Conservation (phyloP, 2,113 vertebrate species). For the Gallinago jamesoni region DNA sequence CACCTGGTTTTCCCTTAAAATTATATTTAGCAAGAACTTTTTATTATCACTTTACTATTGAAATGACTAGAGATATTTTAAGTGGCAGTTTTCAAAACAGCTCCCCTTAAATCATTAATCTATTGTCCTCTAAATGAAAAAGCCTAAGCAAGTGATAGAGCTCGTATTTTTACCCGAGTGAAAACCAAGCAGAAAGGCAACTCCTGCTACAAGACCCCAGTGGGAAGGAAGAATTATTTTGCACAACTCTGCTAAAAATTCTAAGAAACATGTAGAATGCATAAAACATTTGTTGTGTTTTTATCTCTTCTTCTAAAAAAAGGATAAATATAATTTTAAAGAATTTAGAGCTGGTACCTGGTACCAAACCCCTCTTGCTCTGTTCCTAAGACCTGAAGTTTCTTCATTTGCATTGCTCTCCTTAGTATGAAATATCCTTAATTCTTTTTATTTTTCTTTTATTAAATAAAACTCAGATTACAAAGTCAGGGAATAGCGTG, state of each 20-base stretch:
- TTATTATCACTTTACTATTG: neutral
- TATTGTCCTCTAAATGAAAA: neutral
- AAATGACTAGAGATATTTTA: neutral
- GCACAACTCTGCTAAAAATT: neutral
- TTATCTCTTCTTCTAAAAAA: neutral
- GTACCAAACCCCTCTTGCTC: neutral
- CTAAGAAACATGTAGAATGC: neutral
- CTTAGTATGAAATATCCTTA: neutral
- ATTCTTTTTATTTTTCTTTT: neutral
- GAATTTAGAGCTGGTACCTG: neutral
- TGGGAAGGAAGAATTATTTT: neutral
- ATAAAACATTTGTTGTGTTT: neutral
- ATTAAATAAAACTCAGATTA: neutral
- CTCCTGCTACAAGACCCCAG: rapidly evolving
- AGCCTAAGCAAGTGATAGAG: neutral
- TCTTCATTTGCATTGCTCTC: neutral
- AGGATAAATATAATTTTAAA: neutral
- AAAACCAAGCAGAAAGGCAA: neutral
- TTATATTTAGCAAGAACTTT: neutral
- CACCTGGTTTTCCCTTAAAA: neutral
- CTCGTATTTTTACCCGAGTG: rapidly evolving
- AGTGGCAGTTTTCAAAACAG: neutral
- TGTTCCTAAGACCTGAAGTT: neutral
- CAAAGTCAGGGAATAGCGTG: neutral
- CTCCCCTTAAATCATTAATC: rapidly evolving